A percentile compares a stretch with the other conserved stretches of the same genome.
Evolutionary conservation across 1,140 invertebrate species (phyloP).

Genomic region (Neodiprion lecontei): DNA sequence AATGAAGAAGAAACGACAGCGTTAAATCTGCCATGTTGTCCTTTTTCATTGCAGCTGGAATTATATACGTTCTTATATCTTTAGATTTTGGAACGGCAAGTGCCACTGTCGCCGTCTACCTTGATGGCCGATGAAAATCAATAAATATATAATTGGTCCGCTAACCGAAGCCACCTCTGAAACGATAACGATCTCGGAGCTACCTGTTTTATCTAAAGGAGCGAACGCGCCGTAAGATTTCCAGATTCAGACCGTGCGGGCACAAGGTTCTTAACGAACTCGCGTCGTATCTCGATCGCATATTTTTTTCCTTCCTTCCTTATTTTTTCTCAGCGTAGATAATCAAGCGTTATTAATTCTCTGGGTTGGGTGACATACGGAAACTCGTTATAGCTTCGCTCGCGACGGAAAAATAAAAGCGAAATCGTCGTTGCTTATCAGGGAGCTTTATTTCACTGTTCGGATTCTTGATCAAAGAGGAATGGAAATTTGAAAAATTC

Average conservation of each 20-base stretch:
- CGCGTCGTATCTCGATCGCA: neutral
- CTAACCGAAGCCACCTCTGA: constrained; percentile 1
- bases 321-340: neutral
- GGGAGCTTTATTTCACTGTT: too few species aligned
- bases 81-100: neutral
- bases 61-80: too few species aligned
- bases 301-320: neutral
- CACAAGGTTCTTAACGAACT: neutral
- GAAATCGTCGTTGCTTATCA: too few species aligned
- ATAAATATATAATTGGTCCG: constrained; percentile 7
- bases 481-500: too few species aligned
- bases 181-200: neutral
- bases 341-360: constrained; percentile 3
- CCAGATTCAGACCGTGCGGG: neutral
- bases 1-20: too few species aligned
- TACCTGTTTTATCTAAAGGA: neutral
- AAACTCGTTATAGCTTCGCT: too few species aligned
- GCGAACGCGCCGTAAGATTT: neutral
- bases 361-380: neutral
- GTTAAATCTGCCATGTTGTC: too few species aligned
- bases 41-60: too few species aligned
- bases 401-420: too few species aligned
- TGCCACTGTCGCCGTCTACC: neutral
- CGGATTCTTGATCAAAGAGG: too few species aligned
- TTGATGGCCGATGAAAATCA: constrained; percentile 2